Evolutionary conservation across 2,113 vertebrate genomes (phyloP).

Genomic region (Myotis yumanensis): DNA sequence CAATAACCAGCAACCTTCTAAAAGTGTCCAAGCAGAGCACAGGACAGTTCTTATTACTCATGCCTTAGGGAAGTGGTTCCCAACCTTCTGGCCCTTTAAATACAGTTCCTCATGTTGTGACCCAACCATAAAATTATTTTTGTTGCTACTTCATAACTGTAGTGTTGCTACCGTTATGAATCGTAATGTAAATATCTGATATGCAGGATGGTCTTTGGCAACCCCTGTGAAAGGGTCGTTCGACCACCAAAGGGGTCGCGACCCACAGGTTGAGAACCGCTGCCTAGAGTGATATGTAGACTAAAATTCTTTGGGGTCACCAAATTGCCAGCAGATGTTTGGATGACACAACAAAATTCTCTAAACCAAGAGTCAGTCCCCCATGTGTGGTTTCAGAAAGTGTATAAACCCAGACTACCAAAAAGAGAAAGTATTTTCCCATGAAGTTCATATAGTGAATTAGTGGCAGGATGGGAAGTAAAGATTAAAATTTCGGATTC

Average conservation of each 20-base stretch:
- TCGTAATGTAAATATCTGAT: too few relatives aligned
- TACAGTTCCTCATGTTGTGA: too few relatives aligned
- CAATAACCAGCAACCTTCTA: neutral
- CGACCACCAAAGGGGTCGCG: too few relatives aligned
- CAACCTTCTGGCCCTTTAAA: too few relatives aligned
- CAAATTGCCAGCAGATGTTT: conserved; percentile 46
- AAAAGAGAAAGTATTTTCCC: conserved; percentile 35
- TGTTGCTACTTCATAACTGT: too few relatives aligned
- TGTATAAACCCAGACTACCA: neutral
- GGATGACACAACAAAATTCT: neutral
- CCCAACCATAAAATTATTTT: too few relatives aligned
- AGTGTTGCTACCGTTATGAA: too few relatives aligned
- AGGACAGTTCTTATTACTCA: neutral
- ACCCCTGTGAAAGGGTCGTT: too few relatives aligned
- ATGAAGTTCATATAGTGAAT: neutral
- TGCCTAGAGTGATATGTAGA: neutral
- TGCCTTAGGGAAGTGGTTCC: neutral
- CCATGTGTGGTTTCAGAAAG: neutral
- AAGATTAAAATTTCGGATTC: conserved; percentile 15
- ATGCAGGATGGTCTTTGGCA: too few relatives aligned
- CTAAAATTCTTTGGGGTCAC: neutral
- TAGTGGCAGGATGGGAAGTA: neutral
- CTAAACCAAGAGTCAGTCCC: conserved; percentile 1
- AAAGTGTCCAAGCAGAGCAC: neutral
- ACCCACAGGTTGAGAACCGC: too few relatives aligned